Evolutionary conservation across 1,140 invertebrate genomes (phyloP).

Genomic region (Calephelis nemesis): DNA sequence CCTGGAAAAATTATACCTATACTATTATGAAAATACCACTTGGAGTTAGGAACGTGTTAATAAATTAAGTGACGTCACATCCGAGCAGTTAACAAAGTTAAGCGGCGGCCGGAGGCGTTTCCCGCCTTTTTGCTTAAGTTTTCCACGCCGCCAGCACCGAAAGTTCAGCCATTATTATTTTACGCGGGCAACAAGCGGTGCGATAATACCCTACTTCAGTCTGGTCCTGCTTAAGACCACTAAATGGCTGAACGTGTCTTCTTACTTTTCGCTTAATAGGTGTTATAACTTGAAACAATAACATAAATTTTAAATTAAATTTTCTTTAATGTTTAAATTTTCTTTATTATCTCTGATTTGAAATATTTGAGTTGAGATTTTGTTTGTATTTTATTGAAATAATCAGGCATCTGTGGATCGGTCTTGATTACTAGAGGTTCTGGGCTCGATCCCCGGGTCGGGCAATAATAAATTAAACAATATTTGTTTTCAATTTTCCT

Average conservation of each 20-base stretch:
- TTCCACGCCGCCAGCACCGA: conserved; percentile 69
- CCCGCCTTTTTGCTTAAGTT: conserved; percentile 72
- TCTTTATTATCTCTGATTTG: conserved; percentile 7
- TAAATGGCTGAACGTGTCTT: conserved; percentile 75
- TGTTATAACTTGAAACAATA: conserved; percentile 75
- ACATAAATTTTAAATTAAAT: conserved; percentile 57
- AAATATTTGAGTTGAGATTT: background rate
- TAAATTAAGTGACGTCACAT: conserved; percentile 77
- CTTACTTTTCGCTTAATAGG: conserved; percentile 72
- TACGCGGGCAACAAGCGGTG: conserved; percentile 80
- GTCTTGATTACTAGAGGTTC: too few species aligned
- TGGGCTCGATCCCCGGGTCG: too few species aligned
- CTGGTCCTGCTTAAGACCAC: conserved; percentile 50
- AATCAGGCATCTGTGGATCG: too few species aligned
- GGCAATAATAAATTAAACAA: too few species aligned
- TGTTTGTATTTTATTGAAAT: background rate
- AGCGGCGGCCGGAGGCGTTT: conserved; percentile 51
- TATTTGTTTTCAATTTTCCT: too few species aligned
- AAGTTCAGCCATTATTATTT: conserved; percentile 80
- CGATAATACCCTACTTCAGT: conserved; percentile 76
- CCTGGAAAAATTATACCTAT: too few species aligned
- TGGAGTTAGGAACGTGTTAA: conserved; percentile 63
- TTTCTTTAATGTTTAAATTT: too few species aligned
- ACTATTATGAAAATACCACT: background rate
- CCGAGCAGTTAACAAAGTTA: conserved; percentile 64